Base-by-base conservation (phyloP, 2,113 vertebrate species). In the Fregata magnificens region DNA sequence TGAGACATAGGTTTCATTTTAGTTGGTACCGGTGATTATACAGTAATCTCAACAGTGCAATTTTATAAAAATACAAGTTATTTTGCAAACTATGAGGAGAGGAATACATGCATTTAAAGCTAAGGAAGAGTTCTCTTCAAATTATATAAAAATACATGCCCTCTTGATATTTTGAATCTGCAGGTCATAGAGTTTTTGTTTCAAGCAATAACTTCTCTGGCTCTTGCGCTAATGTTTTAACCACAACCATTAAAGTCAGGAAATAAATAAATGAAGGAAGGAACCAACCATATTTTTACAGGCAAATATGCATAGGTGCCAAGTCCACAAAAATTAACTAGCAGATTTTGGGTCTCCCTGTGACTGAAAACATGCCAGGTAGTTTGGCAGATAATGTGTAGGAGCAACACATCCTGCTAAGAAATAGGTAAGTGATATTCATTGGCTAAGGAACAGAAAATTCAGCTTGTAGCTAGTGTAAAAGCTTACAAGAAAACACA, bases 201-300 rank as follows among this genome's bases (percentile, higher is more conserved):
- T 92, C 49, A 69, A 93, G 90, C 38, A 96, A 69, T 73, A 93
- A 94, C 24, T 90, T 78, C n/a, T 77, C 71, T 97, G 95, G 96
- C 88, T 83, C 26, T 88, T 93, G 7, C 18, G 77, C 10, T 95
- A 53, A 80, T 73, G 16, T 94, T 96, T 96, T 80, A 90, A 97
- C 55, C 59, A 83, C 94, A 92, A 31, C 40, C 20, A 83, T 74
- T 90, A 96, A 94, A 96, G 4, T 86, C 93, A 97, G 97, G 96
- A 97, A 97, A 90, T 56, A 97, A 96, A 95, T 82, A 93, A 82
- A 55, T 49, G 90, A 96, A 93, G 94, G 93, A 97, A 97, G 97
- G 96, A 97, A 97, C 93, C 12, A 93, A 92, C 61, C 79, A 42
- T 93, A 78, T 52, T 95, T 96, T 94, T 84, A 92, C 82, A 90